These are phyloP conservation scores for Lomographa bimaculata DNA, from an alignment of 2,888 invertebrate genomes.

Conservation along the genomic window DNA sequence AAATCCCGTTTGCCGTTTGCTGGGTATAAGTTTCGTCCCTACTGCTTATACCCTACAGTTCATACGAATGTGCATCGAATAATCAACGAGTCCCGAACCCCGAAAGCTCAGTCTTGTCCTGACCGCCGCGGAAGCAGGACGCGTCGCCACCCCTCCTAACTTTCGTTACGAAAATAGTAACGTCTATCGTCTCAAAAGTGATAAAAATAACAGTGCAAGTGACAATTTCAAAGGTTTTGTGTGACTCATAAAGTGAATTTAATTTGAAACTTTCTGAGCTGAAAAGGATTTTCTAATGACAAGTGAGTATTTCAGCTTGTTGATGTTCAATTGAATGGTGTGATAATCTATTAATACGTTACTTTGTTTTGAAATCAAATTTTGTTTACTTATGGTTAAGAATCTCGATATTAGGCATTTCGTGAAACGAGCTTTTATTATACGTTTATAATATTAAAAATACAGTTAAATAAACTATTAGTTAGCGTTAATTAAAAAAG, in stretches of 20 bases:
- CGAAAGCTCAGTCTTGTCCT: slow-evolving; percentile 50
- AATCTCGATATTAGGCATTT: too few species aligned
- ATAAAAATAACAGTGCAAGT: slow-evolving; percentile 21
- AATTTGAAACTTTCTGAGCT: slow-evolving; percentile 9
- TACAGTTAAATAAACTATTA: too few species aligned
- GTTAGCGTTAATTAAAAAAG: too few species aligned
- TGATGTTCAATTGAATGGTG: slow-evolving; percentile 15
- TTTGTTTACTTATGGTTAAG: neutral
- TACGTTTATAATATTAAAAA: too few species aligned
- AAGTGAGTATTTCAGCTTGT: slow-evolving; percentile 34
- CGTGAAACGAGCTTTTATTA: too few species aligned
- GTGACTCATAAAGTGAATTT: slow-evolving; percentile 6
- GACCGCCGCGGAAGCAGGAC: slow-evolving; percentile 46
- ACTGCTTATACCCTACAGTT: neutral
- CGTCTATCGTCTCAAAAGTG: slow-evolving; percentile 28
- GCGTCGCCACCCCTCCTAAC: slow-evolving; percentile 38
- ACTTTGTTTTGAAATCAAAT: slow-evolving; percentile 4
- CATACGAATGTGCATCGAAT: slow-evolving; percentile 1
- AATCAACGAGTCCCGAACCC: neutral
- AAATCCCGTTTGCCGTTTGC: too few species aligned
- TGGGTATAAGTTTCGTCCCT: too few species aligned
- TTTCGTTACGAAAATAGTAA: slow-evolving; percentile 65
- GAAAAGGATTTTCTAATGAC: slow-evolving; percentile 39
- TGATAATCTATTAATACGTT: slow-evolving; percentile 16
- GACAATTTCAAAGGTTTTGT: slow-evolving; percentile 6